These are phyloP conservation scores for Sebastes miniatus DNA, from an alignment of 2,797 vertebrate species.

Conservation along the genomic window DNA sequence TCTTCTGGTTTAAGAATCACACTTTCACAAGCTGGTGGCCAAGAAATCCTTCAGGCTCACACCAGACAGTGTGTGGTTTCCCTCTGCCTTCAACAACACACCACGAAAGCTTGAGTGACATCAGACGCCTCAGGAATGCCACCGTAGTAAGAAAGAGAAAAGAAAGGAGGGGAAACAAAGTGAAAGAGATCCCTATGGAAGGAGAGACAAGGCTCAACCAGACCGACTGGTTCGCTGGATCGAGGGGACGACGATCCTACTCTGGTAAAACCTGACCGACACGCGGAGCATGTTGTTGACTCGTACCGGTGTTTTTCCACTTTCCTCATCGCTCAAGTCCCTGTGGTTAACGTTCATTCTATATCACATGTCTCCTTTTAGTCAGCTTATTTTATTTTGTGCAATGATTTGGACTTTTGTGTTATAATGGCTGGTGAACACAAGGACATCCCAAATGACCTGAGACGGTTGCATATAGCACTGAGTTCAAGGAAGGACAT, in stretches of 20 bases:
- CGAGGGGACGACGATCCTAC: not conserved
- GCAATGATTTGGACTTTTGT: not conserved
- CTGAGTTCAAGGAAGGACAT: not conserved
- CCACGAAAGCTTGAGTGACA: slow-evolving; percentile 38
- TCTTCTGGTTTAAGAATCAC: not conserved
- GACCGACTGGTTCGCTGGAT: slow-evolving; percentile 49
- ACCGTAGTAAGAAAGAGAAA: not conserved
- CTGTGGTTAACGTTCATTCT: not conserved
- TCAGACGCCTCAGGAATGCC: slow-evolving; percentile 50
- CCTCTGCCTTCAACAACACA: not conserved
- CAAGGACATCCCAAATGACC: not conserved
- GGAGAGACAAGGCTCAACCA: slow-evolving; percentile 45
- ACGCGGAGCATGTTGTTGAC: not conserved
- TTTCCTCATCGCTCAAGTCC: not conserved
- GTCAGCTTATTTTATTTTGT: not conserved
- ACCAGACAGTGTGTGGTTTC: not conserved
- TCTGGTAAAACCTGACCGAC: slow-evolving; percentile 54
- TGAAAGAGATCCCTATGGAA: slow-evolving; percentile 6
- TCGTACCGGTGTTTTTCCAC: not conserved
- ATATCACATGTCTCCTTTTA: not conserved
- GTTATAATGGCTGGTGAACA: not conserved
- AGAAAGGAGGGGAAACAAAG: not conserved
- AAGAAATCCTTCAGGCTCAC: slow-evolving; percentile 20
- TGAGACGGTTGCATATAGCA: not conserved
- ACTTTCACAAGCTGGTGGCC: slow-evolving; percentile 31